phyloP scores from a whole-genome alignment of 2,113 vertebrate species.

The Salvelinus alpinus region DNA sequence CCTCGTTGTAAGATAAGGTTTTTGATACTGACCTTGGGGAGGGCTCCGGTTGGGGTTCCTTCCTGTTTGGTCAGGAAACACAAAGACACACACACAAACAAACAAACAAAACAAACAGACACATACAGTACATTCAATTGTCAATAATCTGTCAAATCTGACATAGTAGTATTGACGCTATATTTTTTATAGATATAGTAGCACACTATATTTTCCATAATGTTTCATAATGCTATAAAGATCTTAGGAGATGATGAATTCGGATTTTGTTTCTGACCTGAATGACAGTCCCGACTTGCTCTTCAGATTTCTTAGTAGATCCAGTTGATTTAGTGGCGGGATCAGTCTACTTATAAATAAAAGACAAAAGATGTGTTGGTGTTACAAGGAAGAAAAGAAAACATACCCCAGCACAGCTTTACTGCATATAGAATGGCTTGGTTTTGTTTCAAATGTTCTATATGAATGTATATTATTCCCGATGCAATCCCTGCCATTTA shows the following conservation, averaged over 20 bases:
- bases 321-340: slow-evolving; percentile 94
- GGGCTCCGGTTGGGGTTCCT: slow-evolving; percentile 88
- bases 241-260: background rate
- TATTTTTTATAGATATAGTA: too few species aligned
- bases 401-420: background rate
- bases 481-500: too few species aligned
- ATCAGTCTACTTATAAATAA: slow-evolving; percentile 78
- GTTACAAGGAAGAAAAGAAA: background rate
- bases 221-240: background rate
- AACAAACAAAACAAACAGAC: too few species aligned
- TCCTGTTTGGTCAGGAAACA: slow-evolving; percentile 75
- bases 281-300: slow-evolving; percentile 96
- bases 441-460: too few species aligned
- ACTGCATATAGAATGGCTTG: too few species aligned
- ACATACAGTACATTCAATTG: background rate
- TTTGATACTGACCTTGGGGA: slow-evolving; percentile 87
- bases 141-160: background rate
- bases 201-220: too few species aligned
- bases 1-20: background rate
- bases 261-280: slow-evolving; percentile 75
- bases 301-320: slow-evolving; percentile 93
- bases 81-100: background rate
- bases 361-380: background rate
- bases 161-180: background rate
- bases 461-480: too few species aligned